Conservation (phyloP, 2,888 invertebrate species). For the Ectemnius continuus region DNA sequence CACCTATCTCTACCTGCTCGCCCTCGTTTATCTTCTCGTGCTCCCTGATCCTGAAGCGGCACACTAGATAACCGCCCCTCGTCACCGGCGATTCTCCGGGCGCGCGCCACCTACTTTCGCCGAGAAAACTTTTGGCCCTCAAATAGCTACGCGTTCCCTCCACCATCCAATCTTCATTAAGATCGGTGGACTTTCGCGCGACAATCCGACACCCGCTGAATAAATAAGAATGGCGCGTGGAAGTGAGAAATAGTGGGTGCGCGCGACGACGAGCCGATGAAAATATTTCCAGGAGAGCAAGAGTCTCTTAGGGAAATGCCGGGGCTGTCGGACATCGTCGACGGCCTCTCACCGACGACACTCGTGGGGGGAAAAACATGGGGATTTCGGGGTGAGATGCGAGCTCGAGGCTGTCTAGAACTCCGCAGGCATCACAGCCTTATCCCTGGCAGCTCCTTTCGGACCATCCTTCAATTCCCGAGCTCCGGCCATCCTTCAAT, state of each 20-base stretch:
- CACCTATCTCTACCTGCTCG: neutral
- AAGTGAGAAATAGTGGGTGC: neutral
- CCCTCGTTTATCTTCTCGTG: slow-evolving; percentile 1
- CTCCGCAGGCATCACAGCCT: slow-evolving; percentile 20
- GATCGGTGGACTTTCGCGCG: slow-evolving; percentile 28
- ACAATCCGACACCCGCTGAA: too few relatives aligned
- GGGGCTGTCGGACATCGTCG: neutral
- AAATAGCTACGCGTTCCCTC: slow-evolving; percentile 1
- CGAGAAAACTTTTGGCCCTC: slow-evolving; percentile 40
- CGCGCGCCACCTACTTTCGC: slow-evolving; percentile 30
- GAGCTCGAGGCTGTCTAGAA: neutral
- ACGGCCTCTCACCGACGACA: neutral
- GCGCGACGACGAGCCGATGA: slow-evolving; percentile 18
- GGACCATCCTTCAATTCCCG: slow-evolving; percentile 9
- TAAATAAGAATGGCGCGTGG: too few relatives aligned
- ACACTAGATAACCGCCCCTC: too few relatives aligned
- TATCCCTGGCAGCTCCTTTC: neutral
- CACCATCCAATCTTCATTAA: slow-evolving; percentile 42
- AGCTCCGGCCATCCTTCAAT: slow-evolving; percentile 30
- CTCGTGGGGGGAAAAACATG: neutral
- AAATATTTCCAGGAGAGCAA: slow-evolving; percentile 41
- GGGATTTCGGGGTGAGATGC: neutral
- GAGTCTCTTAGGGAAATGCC: slow-evolving; percentile 37
- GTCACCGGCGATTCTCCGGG: neutral
- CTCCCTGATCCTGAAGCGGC: too few relatives aligned